Conservation (phyloP, 2,797 vertebrate genomes). For the Hipposideros larvatus region DNA sequence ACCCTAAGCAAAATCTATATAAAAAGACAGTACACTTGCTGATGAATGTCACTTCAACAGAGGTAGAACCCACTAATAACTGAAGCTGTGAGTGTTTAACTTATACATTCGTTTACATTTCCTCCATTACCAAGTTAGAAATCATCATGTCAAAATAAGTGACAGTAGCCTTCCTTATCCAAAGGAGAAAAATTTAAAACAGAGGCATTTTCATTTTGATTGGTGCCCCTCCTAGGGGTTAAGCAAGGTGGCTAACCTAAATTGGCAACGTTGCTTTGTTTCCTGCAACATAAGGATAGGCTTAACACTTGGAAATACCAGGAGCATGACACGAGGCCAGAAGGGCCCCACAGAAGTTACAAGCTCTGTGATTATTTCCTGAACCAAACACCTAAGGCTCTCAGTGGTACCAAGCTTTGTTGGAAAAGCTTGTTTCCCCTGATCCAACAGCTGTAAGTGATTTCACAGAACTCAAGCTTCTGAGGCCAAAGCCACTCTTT, state of each 20-base stretch:
- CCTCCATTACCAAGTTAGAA: slow-evolving; percentile 31
- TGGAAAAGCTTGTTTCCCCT: slow-evolving; percentile 54
- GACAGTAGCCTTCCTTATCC: not conserved
- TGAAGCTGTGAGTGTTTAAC: slow-evolving; percentile 10
- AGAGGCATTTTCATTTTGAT: slow-evolving; percentile 37
- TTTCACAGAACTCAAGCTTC: slow-evolving; percentile 72
- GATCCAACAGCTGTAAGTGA: slow-evolving; percentile 67
- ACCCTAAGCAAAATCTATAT: not conserved
- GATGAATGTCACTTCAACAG: not conserved
- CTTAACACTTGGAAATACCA: slow-evolving; percentile 47
- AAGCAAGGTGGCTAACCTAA: slow-evolving; percentile 47
- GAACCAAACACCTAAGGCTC: slow-evolving; percentile 60
- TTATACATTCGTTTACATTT: slow-evolving; percentile 5
- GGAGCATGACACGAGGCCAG: not conserved
- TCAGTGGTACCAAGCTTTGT: slow-evolving; percentile 24
- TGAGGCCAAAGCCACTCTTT: slow-evolving; percentile 64
- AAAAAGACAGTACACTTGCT: not conserved
- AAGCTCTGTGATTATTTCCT: slow-evolving; percentile 55
- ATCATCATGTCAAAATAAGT: slow-evolving; percentile 10
- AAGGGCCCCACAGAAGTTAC: slow-evolving; percentile 7
- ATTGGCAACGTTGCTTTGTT: slow-evolving; percentile 37
- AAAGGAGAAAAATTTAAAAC: slow-evolving; percentile 25
- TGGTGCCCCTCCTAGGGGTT: not conserved
- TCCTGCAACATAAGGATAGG: not conserved
- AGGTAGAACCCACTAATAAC: slow-evolving; percentile 20